phyloP scores from a whole-genome alignment of 2,113 vertebrate genomes.

The Plecturocebus donacophilus region DNA sequence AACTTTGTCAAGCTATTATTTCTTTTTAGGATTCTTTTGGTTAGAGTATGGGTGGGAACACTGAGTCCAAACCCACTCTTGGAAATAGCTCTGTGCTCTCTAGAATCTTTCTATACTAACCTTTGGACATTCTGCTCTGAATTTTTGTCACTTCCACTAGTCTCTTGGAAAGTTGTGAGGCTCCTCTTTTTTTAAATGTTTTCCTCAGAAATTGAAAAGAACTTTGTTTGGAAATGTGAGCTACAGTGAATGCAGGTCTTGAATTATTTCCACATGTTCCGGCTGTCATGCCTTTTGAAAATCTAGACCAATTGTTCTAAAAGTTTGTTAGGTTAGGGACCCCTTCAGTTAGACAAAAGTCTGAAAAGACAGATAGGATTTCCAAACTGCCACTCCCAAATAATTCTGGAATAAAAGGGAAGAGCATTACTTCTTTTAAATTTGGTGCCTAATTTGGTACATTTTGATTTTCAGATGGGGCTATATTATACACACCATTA shows the following conservation, averaged over 20 bases:
- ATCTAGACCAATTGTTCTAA: conserved; percentile 29
- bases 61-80: neutral
- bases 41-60: neutral
- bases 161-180: neutral
- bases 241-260: neutral
- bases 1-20: neutral
- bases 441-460: neutral
- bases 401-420: conserved; percentile 27
- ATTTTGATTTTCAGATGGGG: conserved; percentile 18
- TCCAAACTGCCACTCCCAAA: conserved; percentile 15
- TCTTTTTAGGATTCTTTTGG: neutral
- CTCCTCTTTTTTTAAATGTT: neutral
- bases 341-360: neutral
- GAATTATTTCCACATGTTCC: neutral
- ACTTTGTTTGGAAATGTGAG: conserved; percentile 41
- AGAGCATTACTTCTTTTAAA: conserved; percentile 14
- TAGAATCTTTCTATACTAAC: neutral
- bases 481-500: neutral
- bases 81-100: neutral
- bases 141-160: conserved; percentile 10
- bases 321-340: conserved; percentile 17
- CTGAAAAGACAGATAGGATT: neutral
- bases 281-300: conserved; percentile 42
- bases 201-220: conserved; percentile 16
- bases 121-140: conserved; percentile 11